phyloP scores from a whole-genome alignment of 1,140 invertebrate species.

The Drosophila micromelanica region DNA sequence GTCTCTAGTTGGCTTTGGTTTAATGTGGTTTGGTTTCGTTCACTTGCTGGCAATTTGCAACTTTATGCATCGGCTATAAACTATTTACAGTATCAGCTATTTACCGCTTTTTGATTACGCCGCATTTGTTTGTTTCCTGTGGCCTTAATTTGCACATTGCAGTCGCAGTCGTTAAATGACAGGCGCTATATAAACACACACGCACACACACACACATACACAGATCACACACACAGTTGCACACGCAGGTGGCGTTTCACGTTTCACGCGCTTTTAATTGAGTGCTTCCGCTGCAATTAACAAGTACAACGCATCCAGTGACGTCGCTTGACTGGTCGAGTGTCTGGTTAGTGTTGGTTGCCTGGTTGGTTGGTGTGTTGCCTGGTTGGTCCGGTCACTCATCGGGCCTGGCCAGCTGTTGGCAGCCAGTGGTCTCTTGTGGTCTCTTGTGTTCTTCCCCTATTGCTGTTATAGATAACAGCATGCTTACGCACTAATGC shows the following conservation, averaged over 20 bases:
- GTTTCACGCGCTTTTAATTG: constrained; percentile 83
- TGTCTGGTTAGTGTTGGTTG: constrained; percentile 26
- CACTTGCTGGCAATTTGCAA: constrained; percentile 62
- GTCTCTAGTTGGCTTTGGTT: constrained; percentile 20
- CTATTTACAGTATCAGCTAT: constrained; percentile 77
- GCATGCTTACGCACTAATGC: constrained; percentile 78
- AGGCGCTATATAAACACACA: constrained; percentile 36
- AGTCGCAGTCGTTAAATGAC: constrained; percentile 48
- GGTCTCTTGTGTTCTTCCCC: constrained; percentile 36
- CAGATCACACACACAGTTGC: constrained; percentile 8
- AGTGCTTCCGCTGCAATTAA: constrained; percentile 83
- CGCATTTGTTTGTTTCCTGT: constrained; percentile 81
- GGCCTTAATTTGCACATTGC: constrained; percentile 73
- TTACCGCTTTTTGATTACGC: constrained; percentile 81
- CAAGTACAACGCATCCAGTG: constrained; percentile 73
- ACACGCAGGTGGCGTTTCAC: constrained; percentile 70
- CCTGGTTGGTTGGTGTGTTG: constrained; percentile 11
- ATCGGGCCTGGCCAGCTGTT: constrained; percentile 27
- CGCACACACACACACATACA: constrained; percentile 7
- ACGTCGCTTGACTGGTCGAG: constrained; percentile 50
- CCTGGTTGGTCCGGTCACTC: constrained; percentile 19
- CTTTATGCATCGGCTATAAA: constrained; percentile 70
- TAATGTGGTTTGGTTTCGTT: constrained; percentile 11
- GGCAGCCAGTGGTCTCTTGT: constrained; percentile 8
- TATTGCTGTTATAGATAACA: constrained; percentile 55